phyloP scores from a whole-genome alignment of 2,797 vertebrate species.

The Channallabes apus region DNA sequence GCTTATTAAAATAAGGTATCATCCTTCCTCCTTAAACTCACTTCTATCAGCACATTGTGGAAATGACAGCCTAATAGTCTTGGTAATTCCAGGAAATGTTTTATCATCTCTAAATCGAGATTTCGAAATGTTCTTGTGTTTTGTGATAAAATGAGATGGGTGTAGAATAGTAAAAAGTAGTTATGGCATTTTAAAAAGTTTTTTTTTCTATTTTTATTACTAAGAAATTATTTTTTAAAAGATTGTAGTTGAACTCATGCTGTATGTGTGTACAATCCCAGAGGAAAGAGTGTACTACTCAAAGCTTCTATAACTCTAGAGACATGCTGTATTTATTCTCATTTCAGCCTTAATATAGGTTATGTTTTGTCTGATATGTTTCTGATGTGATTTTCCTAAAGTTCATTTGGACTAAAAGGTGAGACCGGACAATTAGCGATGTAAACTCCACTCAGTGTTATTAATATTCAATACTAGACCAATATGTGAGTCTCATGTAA shows the following conservation, averaged over 20 bases:
- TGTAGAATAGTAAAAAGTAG: neutral
- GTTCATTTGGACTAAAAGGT: no score
- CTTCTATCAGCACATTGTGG: constrained; percentile 27
- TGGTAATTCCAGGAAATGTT: constrained; percentile 25
- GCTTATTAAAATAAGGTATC: constrained; percentile 15
- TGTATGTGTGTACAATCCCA: neutral
- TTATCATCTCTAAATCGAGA: constrained; percentile 11
- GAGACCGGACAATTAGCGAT: no score
- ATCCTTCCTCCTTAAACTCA: constrained; percentile 16
- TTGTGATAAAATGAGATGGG: neutral
- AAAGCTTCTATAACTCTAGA: no score
- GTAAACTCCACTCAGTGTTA: no score
- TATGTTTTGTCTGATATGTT: no score
- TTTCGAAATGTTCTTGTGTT: neutral
- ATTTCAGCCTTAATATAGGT: no score
- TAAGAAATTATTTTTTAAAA: neutral
- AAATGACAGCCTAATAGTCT: neutral
- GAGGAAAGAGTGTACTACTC: no score
- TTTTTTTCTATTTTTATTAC: neutral
- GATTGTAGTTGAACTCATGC: neutral
- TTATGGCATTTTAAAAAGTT: neutral
- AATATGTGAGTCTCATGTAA: no score
- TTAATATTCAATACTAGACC: no score
- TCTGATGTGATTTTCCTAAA: no score
- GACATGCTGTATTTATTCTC: no score